These are phyloP conservation scores for Xiphydria camelus DNA, from an alignment of 2,888 invertebrate species.

Conservation along the genomic window DNA sequence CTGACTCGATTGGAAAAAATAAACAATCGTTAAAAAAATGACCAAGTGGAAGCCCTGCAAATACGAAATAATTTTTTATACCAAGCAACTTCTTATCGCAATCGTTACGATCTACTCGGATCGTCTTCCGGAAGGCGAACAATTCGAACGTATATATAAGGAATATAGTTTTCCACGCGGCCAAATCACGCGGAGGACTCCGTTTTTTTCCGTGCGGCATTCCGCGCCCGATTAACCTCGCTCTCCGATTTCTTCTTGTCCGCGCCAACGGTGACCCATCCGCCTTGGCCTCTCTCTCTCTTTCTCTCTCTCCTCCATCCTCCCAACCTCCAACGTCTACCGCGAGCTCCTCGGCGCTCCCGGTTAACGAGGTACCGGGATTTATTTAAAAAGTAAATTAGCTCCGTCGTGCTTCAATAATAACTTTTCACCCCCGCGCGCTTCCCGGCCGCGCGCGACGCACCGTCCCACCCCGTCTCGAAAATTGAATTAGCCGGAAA, in stretches of 20 bases:
- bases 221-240: slow-evolving; percentile 12
- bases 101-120: no score
- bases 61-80: no score
- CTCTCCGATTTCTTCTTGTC: slow-evolving; percentile 5
- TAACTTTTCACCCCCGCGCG: slow-evolving; percentile 21
- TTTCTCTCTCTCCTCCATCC: not conserved
- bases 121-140: no score
- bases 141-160: no score
- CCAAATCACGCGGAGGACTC: no score
- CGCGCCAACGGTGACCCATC: no score
- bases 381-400: slow-evolving; percentile 45
- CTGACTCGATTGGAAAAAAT: no score
- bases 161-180: no score
- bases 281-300: not conserved
- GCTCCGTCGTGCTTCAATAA: slow-evolving; percentile 35
- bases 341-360: slow-evolving; percentile 7
- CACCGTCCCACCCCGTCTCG: not conserved
- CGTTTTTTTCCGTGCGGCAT: no score
- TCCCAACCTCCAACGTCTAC: not conserved
- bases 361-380: slow-evolving; percentile 38
- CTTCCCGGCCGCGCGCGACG: not conserved
- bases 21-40: no score
- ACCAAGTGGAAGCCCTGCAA: no score
- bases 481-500: slow-evolving; percentile 1
- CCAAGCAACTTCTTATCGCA: no score